These are phyloP conservation scores for Chrysogorgia sp. DNA, from an alignment of 92 coral and sea anemone genomes.

Conservation along the genomic window DNA sequence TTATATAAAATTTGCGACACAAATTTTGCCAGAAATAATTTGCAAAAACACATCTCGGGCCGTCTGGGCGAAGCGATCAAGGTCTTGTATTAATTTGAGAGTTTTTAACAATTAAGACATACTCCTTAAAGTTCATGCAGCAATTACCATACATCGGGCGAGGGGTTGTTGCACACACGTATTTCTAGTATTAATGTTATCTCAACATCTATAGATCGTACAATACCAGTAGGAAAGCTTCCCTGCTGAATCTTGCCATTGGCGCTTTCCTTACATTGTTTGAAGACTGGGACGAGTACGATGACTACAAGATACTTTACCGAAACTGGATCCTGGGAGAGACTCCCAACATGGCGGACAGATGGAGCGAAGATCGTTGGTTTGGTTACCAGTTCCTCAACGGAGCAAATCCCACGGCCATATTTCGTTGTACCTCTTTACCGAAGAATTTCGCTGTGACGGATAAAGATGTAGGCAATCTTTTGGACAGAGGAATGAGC, in stretches of 20 bases:
- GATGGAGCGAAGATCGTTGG: slow-evolving; percentile 71
- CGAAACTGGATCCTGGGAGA: slow-evolving; percentile 44
- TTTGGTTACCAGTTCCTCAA: slow-evolving; percentile 76
- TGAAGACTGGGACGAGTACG: slow-evolving; percentile 74
- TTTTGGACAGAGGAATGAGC: slow-evolving; percentile 66
- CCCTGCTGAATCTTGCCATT: slow-evolving; percentile 60
- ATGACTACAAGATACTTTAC: slow-evolving; percentile 56
- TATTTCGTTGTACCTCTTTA: slow-evolving; percentile 60
- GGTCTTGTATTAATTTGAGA: too few species aligned
- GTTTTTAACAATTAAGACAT: too few species aligned
- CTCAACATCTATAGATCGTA: slow-evolving; percentile 33
- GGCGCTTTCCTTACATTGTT: slow-evolving; percentile 50
- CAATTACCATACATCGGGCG: too few species aligned
- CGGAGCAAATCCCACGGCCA: slow-evolving; percentile 69
- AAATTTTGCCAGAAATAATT: too few species aligned
- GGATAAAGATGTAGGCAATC: slow-evolving; percentile 48
- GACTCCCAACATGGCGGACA: slow-evolving; percentile 51
- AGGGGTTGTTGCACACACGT: too few species aligned
- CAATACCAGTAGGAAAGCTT: slow-evolving; percentile 55
- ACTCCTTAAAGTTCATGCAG: too few species aligned
- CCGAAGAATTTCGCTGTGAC: slow-evolving; percentile 71
- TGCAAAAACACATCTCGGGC: too few species aligned
- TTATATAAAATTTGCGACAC: too few species aligned
- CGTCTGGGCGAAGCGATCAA: too few species aligned
- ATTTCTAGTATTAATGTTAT: not conserved